Percentiles rank a stretch among this genome's conserved stretches.
Conservation (phyloP, 2,113 vertebrate species). For the Hippolais icterina region DNA sequence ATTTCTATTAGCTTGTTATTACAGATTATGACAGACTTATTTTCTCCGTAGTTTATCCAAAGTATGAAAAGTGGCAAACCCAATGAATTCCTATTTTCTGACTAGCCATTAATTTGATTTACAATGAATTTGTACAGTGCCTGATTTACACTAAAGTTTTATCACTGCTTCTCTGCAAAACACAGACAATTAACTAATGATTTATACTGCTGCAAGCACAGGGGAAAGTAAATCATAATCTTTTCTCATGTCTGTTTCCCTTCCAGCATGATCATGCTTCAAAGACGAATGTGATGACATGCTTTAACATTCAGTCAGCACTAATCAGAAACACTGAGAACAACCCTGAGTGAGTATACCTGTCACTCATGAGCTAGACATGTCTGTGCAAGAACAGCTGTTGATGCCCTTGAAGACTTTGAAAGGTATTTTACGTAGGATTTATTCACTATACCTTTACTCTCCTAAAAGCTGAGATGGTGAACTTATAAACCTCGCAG, state of each 20-base stretch:
- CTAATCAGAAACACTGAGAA: not conserved
- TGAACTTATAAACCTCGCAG: not conserved
- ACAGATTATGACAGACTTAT: not conserved
- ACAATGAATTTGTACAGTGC: not conserved
- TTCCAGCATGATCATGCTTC: not conserved
- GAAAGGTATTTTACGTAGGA: not conserved
- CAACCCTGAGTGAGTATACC: not conserved
- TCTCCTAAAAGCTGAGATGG: not conserved
- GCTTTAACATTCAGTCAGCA: not conserved
- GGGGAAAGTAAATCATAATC: not conserved
- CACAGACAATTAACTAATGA: not conserved
- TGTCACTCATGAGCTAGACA: fast-evolving
- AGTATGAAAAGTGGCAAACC: not conserved
- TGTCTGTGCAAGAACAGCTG: not conserved
- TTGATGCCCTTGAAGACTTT: not conserved
- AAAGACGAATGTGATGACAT: not conserved
- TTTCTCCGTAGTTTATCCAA: conserved; percentile 13
- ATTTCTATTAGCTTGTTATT: conserved; percentile 27
- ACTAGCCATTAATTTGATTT: conserved; percentile 15
- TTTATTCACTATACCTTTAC: not conserved
- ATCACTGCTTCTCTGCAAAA: not conserved
- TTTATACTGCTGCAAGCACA: not conserved
- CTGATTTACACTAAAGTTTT: not conserved
- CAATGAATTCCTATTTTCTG: conserved; percentile 18
- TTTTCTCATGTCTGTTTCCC: not conserved